Evolutionary conservation across 2,113 vertebrate genomes (phyloP).

Genomic region (Tachuris rubrigastra): DNA sequence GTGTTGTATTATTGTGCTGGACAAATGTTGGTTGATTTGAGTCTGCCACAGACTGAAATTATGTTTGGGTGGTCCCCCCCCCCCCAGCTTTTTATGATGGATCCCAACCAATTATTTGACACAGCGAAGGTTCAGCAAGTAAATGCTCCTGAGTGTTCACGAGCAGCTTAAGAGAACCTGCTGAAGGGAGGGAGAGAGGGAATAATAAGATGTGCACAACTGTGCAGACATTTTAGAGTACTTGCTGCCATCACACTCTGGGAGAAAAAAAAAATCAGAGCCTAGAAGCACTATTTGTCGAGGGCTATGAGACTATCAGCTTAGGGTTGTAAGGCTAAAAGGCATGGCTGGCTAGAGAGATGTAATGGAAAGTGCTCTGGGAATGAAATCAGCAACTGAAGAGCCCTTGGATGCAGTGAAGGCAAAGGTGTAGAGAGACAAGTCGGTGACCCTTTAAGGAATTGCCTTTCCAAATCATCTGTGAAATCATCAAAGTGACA

Average conservation of each 20-base stretch:
- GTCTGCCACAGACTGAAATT: neutral
- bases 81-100: neutral
- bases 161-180: neutral
- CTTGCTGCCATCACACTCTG: neutral
- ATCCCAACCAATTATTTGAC: neutral
- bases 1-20: neutral
- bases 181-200: neutral
- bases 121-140: neutral
- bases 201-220: neutral
- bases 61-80: accelerated
- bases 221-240: neutral
- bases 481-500: constrained; percentile 20
- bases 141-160: neutral
- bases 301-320: neutral
- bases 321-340: neutral
- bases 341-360: neutral
- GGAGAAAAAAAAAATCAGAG: neutral
- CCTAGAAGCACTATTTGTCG: neutral
- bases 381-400: neutral
- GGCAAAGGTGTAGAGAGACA: constrained; percentile 1
- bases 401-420: neutral
- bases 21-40: neutral
- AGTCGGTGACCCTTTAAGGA: constrained; percentile 16
- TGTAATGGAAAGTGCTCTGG: neutral
- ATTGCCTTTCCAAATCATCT: neutral